These are phyloP conservation scores for Eristalinus aeneus DNA, from an alignment of 2,888 invertebrate species.

Conservation along the genomic window DNA sequence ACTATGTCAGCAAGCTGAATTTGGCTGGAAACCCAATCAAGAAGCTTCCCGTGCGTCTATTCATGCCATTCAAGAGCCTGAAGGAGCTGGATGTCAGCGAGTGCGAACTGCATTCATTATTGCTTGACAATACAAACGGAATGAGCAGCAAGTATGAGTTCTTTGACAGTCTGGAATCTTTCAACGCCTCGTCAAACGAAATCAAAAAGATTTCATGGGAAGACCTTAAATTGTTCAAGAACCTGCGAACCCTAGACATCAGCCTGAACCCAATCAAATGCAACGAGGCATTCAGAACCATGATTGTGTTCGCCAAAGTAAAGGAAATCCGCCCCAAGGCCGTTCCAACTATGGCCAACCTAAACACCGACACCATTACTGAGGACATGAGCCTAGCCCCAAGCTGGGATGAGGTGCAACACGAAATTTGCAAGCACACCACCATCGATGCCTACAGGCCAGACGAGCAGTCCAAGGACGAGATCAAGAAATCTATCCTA, in stretches of 20 bases:
- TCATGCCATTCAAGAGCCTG: slow-evolving; percentile 84
- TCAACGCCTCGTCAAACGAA: slow-evolving; percentile 82
- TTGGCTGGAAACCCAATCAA: slow-evolving; percentile 88
- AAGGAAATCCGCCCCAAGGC: slow-evolving; percentile 75
- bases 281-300: slow-evolving; percentile 85
- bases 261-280: slow-evolving; percentile 87
- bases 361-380: slow-evolving; percentile 73
- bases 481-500: slow-evolving; percentile 51
- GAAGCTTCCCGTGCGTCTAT: slow-evolving; percentile 85
- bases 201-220: slow-evolving; percentile 76
- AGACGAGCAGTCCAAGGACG: slow-evolving; percentile 59
- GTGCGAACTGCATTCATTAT: slow-evolving; percentile 85
- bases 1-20: slow-evolving; percentile 84
- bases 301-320: slow-evolving; percentile 82
- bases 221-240: slow-evolving; percentile 78
- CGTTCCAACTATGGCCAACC: slow-evolving; percentile 74
- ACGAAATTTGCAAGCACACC: slow-evolving; percentile 78
- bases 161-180: slow-evolving; percentile 82
- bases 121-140: slow-evolving; percentile 83
- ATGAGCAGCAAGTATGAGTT: slow-evolving; percentile 77
- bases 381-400: slow-evolving; percentile 73
- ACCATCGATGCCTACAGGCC: slow-evolving; percentile 64
- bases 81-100: slow-evolving; percentile 87
- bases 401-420: slow-evolving; percentile 78
- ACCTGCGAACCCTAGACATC: slow-evolving; percentile 81